Conservation (phyloP, 1,140 invertebrate species). For the Apis dorsata region DNA sequence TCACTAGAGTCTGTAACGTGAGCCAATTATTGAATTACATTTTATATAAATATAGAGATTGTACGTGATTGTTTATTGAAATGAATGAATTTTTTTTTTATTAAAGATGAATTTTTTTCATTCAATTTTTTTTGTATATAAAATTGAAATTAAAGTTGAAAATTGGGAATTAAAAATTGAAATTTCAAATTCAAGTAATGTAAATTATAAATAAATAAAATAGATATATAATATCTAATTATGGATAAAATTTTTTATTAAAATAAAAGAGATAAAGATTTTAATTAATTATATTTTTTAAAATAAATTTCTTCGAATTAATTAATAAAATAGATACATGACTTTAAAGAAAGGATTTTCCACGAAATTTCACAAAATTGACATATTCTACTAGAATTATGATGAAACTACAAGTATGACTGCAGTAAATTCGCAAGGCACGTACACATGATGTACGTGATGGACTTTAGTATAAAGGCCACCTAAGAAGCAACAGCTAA, state of each 20-base stretch:
- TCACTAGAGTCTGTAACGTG: slow-evolving; percentile 41
- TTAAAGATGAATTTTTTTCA: not conserved
- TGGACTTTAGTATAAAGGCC: slow-evolving; percentile 30
- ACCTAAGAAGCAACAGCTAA: slow-evolving; percentile 11
- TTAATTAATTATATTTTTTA: too few species aligned
- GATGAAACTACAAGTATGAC: slow-evolving; percentile 17
- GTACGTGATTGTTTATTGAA: not conserved
- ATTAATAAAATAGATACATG: too few species aligned
- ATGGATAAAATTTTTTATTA: too few species aligned
- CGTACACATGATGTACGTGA: slow-evolving; percentile 50
- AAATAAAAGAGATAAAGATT: too few species aligned
- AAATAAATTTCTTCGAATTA: too few species aligned
- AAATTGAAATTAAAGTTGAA: too few species aligned
- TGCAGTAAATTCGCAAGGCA: slow-evolving; percentile 45
- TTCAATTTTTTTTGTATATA: not conserved
- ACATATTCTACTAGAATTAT: not conserved
- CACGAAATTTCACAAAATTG: not conserved
- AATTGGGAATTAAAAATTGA: too few species aligned
- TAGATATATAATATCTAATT: too few species aligned
- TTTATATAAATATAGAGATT: not conserved
- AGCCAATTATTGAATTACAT: not conserved
- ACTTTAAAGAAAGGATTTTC: not conserved
- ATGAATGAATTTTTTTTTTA: not conserved
- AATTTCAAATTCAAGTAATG: too few species aligned
- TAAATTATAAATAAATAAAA: too few species aligned